These are phyloP conservation scores for Escarpia spicata DNA, from an alignment of 2,888 invertebrate genomes.

Conservation along the genomic window DNA sequence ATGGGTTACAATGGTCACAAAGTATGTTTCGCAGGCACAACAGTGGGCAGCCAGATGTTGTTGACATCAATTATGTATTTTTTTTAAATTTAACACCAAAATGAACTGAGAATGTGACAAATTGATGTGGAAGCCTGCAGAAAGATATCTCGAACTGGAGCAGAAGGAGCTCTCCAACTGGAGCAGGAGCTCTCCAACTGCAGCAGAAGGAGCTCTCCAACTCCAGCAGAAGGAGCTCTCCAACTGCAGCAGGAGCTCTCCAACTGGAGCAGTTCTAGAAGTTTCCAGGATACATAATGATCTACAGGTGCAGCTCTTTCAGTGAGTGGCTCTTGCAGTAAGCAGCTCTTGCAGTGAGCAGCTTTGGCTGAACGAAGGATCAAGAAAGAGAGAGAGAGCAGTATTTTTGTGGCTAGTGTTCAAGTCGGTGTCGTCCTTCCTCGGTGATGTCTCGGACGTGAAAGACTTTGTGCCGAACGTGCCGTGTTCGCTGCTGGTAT, in stretches of 20 bases:
- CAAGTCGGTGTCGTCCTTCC: background rate
- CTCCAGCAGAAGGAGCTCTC: background rate
- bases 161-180: background rate
- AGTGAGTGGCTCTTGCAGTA: background rate
- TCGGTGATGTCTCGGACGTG: background rate
- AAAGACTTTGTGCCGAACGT: background rate
- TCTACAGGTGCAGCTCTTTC: background rate
- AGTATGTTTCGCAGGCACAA: background rate
- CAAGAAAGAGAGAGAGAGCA: background rate
- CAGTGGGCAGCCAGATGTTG: background rate
- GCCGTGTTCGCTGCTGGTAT: background rate
- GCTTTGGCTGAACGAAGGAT: background rate
- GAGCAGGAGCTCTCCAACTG: background rate
- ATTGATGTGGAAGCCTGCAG: slow-evolving; percentile 9
- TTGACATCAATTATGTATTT: background rate
- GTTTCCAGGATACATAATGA: background rate
- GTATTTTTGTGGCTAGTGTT: background rate
- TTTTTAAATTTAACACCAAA: background rate
- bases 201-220: background rate
- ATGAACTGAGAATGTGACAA: background rate
- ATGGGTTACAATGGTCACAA: background rate
- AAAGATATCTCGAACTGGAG: background rate
- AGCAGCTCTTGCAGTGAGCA: background rate
- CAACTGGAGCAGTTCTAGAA: background rate
- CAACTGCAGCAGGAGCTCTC: background rate